Evolutionary conservation across 2,888 invertebrate genomes (phyloP), one percentile per base, ranked within the genome.

Genomic region (Eutolmus rufibarbis): DNA sequence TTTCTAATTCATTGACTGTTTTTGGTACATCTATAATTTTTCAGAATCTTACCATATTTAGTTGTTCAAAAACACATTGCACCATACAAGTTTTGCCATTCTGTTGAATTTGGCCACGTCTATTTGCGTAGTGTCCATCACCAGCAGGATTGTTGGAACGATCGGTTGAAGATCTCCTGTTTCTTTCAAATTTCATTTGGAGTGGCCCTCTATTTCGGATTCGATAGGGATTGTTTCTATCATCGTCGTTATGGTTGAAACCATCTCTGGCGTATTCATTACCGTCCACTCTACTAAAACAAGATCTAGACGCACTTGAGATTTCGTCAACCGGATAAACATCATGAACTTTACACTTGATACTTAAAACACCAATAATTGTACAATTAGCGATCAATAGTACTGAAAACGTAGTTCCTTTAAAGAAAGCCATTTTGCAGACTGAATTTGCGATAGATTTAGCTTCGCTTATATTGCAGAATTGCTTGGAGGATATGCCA

Each of bases 51-150:
- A 96, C 96, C 95, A 95, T 94, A 90, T 95, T 94, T 89, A 96
- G 91, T 91, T 95, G 94, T 88, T 95, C 94, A 90, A 96, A 94
- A 90, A 96, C 95, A 90, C 96, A 96, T 88, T 96, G 95, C 31
- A 95, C 91, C 1, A 95, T 93, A 90, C 96, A 96, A 87, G 93
- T 92, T 88, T 92, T 88, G 78, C 90, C 91, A 16, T 87, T 79
- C 34, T 74, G 82, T 19, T 77, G 12, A n/a, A 7, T 12, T 19
- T 19, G 31, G n/a, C 1, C 1, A n/a, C 76, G 76, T 9, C 86
- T 81, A 56, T 46, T 46, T 46, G 16, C 12, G 16, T 85, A 57
- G 16, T 74, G 78, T 74, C 28, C 28, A 23, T 66, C 66, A 23
- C 28, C 12, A 7, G 23, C 12, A 66, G 9, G 9, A 23, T 66